phyloP scores from a whole-genome alignment of 2,888 invertebrate species.

The Psylliodes chrysocephalus region DNA sequence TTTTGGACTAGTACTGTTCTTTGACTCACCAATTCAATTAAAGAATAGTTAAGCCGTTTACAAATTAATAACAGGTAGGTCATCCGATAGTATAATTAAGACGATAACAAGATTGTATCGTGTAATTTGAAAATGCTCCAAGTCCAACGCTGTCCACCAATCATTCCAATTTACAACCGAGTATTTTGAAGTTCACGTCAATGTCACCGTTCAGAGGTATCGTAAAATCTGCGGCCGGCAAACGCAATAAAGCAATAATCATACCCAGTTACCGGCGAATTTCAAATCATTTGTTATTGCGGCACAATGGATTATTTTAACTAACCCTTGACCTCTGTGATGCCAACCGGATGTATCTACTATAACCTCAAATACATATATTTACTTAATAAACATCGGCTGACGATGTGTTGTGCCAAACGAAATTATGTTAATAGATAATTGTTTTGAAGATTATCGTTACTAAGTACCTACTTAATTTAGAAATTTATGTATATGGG shows the following conservation, averaged over 20 bases:
- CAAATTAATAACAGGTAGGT: too few species aligned
- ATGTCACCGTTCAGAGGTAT: not conserved
- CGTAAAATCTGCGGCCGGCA: not conserved
- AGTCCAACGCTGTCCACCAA: not conserved
- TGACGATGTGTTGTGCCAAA: not conserved
- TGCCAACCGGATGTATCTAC: not conserved
- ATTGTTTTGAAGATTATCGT: too few species aligned
- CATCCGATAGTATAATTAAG: too few species aligned
- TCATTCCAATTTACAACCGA: not conserved
- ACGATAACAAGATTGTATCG: too few species aligned
- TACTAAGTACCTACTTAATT: too few species aligned
- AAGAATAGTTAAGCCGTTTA: too few species aligned
- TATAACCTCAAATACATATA: not conserved
- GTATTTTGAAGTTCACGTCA: not conserved
- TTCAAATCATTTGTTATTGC: not conserved
- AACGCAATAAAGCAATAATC: not conserved
- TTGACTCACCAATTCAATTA: too few species aligned
- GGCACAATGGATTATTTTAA: constrained; percentile 13
- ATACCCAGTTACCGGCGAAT: not conserved
- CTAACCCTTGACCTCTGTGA: constrained; percentile 13
- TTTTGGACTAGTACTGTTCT: too few species aligned
- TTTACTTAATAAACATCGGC: not conserved
- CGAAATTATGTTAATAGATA: not conserved
- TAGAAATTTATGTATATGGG: too few species aligned
- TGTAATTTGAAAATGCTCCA: too few species aligned